Evolutionary conservation across 2,797 vertebrate genomes (phyloP), one percentile per base, ranked within the genome.

Genomic region (Pogonophryne albipinna): DNA sequence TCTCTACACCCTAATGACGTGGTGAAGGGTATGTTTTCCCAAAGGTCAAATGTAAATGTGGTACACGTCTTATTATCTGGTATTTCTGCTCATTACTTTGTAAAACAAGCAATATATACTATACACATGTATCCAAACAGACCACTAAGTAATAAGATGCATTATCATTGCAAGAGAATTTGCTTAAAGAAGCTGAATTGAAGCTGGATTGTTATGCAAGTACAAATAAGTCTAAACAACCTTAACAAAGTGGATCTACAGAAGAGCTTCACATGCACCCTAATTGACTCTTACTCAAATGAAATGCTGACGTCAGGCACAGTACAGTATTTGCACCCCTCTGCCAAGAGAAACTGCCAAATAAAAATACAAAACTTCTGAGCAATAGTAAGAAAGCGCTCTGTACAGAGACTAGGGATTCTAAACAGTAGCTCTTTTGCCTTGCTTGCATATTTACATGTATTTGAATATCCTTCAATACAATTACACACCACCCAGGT

Each of bases 401-500:
- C 31, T 13, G 15, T 62, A 57, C 57, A 79, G 58, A 56, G 79
- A 61, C 16, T 13, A 66, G 51, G 56, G 74, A 46, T 71, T 44
- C 17, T 11, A 70, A 76, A 80, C 44, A 73, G 58, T 17, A 1
- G 16, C 52, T 70, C 47, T 77, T 78, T 52, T 80, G 74, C 69
- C 56, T 78, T 1, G 7, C 59, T 74, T 79, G 64, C 79, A 82
- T 50, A 67, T 78, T 81, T 78, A 38, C 34, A 38, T 38, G 34
- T 9, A 31, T 78, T 9, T 38, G 8, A 38, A 9, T 76, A 76
- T 73, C 60, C 62, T 47, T 80, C 41, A 38, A 62, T 27, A 75
- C 80, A 81, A 89, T 85, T 79, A 71, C 62, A 66, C 7, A 27
- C 59, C 62, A 82, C 58, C 45, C 16, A 64, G 76, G 64, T 67